phyloP scores from a whole-genome alignment of 2,113 vertebrate genomes.

The Albula glossodonta region DNA sequence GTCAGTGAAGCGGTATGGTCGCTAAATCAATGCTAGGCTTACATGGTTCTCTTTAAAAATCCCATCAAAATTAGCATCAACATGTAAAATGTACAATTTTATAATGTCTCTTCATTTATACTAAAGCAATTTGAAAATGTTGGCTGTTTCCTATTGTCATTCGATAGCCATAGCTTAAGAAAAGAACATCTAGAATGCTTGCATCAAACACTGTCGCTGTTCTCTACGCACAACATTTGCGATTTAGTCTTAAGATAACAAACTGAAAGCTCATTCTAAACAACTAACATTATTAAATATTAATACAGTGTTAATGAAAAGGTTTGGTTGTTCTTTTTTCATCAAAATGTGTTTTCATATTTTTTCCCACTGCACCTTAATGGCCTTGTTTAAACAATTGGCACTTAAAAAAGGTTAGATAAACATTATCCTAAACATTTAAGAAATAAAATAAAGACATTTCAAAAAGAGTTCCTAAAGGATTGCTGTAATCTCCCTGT shows the following conservation, averaged over 20 bases:
- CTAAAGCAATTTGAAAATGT: conserved; percentile 87
- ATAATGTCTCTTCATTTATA: conserved; percentile 85
- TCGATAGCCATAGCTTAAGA: conserved; percentile 84
- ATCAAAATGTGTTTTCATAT: conserved; percentile 43
- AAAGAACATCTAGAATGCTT: conserved; percentile 80
- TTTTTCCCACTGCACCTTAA: conserved; percentile 63
- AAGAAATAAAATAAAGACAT: conserved; percentile 65
- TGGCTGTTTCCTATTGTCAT: conserved; percentile 82
- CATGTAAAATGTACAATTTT: conserved; percentile 89
- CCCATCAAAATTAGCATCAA: conserved; percentile 95
- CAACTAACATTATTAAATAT: conserved; percentile 79
- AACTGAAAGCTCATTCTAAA: conserved; percentile 87
- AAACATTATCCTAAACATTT: conserved; percentile 72
- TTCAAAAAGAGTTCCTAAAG: conserved; percentile 55
- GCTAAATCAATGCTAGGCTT: conserved; percentile 88
- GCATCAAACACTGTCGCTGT: conserved; percentile 81
- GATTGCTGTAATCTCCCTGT: conserved; percentile 43
- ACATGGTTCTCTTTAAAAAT: conserved; percentile 85
- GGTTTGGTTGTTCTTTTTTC: conserved; percentile 59
- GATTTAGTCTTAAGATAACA: conserved; percentile 87
- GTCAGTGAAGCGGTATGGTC: conserved; percentile 86
- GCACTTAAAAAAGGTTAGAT: conserved; percentile 75
- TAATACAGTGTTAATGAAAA: conserved; percentile 80
- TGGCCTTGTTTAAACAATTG: conserved; percentile 71
- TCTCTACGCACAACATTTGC: conserved; percentile 84